Evolutionary conservation across 2,797 vertebrate species (phyloP).

Genomic region (Gymnopithys bicolor): DNA sequence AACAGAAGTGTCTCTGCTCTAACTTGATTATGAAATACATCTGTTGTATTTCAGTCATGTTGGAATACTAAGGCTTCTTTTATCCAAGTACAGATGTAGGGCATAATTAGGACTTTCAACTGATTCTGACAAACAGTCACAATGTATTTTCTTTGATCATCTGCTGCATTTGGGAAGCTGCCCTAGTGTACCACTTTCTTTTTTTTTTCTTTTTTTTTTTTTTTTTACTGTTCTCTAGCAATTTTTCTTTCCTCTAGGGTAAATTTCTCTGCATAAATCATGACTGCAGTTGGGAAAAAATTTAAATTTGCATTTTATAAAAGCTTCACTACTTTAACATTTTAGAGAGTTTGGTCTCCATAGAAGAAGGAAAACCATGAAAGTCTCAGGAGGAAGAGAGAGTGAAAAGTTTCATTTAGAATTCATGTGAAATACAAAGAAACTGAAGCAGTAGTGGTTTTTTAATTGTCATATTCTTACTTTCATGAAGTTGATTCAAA

Average conservation of each 20-base stretch:
- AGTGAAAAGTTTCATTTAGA: neutral
- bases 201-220: neutral
- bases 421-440: neutral
- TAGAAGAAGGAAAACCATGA: neutral
- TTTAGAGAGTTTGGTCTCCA: neutral
- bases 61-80: neutral
- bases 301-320: neutral
- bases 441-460: neutral
- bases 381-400: neutral
- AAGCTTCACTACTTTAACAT: neutral
- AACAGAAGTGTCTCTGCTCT: neutral
- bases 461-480: neutral
- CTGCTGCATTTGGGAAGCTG: neutral
- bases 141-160: constrained; percentile 27
- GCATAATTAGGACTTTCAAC: neutral
- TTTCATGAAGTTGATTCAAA: neutral
- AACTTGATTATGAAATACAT: neutral
- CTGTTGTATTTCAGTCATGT: neutral
- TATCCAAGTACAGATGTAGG: neutral
- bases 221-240: neutral
- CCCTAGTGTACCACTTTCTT: neutral
- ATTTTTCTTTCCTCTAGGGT: neutral
- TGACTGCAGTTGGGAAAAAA: neutral
- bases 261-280: neutral
- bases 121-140: neutral